Conservation (phyloP, 2,113 vertebrate species). For the Mesembrinibis cayennensis region DNA sequence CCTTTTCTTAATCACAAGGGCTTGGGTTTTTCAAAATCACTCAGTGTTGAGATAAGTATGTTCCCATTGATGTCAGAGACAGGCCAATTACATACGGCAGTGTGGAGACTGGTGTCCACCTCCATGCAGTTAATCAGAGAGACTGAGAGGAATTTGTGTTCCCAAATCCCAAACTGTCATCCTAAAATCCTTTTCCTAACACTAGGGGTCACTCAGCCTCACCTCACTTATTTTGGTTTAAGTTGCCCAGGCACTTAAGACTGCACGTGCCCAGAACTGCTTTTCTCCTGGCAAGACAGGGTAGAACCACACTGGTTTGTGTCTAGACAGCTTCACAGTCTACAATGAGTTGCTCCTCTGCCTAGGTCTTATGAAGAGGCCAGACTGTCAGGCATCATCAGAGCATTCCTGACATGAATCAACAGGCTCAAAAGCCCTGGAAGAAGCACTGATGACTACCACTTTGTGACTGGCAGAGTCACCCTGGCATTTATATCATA, state of each 20-base stretch:
- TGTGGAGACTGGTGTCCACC: not conserved
- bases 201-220: not conserved
- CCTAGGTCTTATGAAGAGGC: not conserved
- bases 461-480: not conserved
- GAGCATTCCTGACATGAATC: conserved; percentile 20
- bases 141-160: not conserved
- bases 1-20: not conserved
- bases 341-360: not conserved
- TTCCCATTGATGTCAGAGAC: not conserved
- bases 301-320: not conserved
- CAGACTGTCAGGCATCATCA: not conserved
- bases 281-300: not conserved
- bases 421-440: not conserved
- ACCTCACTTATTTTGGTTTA: not conserved
- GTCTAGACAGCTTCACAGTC: not conserved
- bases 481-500: not conserved
- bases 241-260: not conserved
- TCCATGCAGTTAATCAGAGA: not conserved
- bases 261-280: not conserved
- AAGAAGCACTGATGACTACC: not conserved
- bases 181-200: not conserved
- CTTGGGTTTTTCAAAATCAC: not conserved
- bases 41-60: not conserved
- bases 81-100: fast-evolving
- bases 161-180: not conserved